Percentiles rank a stretch among this genome's conserved stretches.
phyloP scores from a whole-genome alignment of 2,888 invertebrate genomes.

The Conops quadrifasciatus region DNA sequence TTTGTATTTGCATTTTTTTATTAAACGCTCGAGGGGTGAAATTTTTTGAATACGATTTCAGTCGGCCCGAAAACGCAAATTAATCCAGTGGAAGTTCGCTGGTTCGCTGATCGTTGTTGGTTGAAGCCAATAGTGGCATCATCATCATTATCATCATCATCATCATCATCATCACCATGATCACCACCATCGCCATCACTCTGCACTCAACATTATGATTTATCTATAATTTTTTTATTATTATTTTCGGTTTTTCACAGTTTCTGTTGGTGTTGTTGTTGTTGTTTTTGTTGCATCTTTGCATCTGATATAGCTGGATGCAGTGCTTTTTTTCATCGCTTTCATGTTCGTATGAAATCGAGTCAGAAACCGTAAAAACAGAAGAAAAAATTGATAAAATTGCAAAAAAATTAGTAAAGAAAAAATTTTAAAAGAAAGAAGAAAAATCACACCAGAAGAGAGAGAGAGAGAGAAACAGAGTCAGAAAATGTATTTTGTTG shows the following conservation, averaged over 20 bases:
- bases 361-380: no score
- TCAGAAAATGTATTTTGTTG: no score
- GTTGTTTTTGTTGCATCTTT: constrained; percentile 19
- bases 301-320: constrained; percentile 11
- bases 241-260: constrained; percentile 7
- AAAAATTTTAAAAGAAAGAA: no score
- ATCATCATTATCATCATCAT: neutral
- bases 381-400: no score
- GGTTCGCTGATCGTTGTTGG: no score
- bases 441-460: no score
- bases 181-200: neutral
- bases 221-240: constrained; percentile 13
- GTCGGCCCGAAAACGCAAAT: constrained; percentile 3
- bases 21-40: constrained; percentile 3
- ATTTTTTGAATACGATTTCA: neutral
- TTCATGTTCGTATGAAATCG: no score
- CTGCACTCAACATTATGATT: constrained; percentile 2
- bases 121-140: neutral
- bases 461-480: no score
- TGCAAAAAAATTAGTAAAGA: no score
- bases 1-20: neutral
- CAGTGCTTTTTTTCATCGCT: constrained; percentile 9
- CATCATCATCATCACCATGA: neutral
- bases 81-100: neutral
- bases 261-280: no score